These are phyloP conservation scores for Corynorhinus townsendii DNA, from an alignment of 2,113 vertebrate genomes.

Conservation along the genomic window DNA sequence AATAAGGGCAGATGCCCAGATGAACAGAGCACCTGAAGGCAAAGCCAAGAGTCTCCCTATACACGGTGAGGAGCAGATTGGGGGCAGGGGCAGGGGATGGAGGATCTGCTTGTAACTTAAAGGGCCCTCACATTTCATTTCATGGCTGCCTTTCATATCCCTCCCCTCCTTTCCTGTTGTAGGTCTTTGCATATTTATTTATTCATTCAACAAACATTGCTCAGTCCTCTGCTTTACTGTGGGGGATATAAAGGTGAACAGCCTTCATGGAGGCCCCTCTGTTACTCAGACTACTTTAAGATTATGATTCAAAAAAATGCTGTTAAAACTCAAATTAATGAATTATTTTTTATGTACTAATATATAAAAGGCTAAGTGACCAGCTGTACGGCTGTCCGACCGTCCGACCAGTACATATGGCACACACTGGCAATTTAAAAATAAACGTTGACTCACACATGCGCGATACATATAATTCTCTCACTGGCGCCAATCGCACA, in stretches of 20 bases:
- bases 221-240: not conserved
- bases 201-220: not conserved
- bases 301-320: not conserved
- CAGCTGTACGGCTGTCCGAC: too few species aligned
- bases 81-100: not conserved
- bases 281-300: not conserved
- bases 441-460: too few species aligned
- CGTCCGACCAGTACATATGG: too few species aligned
- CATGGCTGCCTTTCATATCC: not conserved
- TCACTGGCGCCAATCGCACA: too few species aligned
- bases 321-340: not conserved
- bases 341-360: not conserved
- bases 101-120: not conserved
- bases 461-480: too few species aligned
- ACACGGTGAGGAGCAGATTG: slow-evolving; percentile 76
- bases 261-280: not conserved
- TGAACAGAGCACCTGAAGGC: slow-evolving; percentile 74
- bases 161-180: not conserved
- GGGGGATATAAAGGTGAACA: not conserved
- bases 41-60: slow-evolving; percentile 76
- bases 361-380: too few species aligned
- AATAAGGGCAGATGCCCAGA: slow-evolving; percentile 77
- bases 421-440: too few species aligned
- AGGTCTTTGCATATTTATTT: not conserved
- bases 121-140: not conserved